Base-by-base conservation (phyloP, 2,888 invertebrate genomes). In the Phalera bucephala region DNA sequence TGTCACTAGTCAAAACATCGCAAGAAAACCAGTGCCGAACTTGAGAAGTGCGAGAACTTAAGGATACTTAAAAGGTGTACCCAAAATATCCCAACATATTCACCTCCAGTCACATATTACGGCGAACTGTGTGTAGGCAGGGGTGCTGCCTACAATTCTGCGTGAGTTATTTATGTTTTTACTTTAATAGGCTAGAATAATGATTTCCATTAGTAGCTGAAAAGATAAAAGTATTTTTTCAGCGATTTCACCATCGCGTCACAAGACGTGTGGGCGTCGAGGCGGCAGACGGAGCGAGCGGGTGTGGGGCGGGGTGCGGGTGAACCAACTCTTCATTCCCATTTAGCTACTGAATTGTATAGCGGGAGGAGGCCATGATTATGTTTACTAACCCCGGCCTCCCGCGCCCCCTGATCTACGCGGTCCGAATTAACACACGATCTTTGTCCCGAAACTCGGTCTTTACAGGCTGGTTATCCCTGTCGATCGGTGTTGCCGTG, bases 261-360 rank as follows among this genome's bases (percentile, higher is more conserved):
- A 72, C 68, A 80, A 83, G 82, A 79, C 64, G 72, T 72, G 80
- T 80, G 79, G 80, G 78, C 61, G 73, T 66, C 54, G 62, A 63
- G 73, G 71, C 60, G 72, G 72, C 62, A 72, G 72, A 72, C 72
- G 64, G 62, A 57, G 61, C 31, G 54, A 32, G 56, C 50, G 68
- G 70, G 70, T 68, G 67, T 67, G 73, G 61, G 73, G 51, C 45
- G 64, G 69, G 61, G 67, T 50, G 56, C 52, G 28, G 28, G 28
- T 10, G 67, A 70, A 74, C 72, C 69, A 73, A 80, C 81, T 83
- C 82, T 85, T 85, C 82, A 82, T 83, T 85, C 81, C 81, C 77
- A 82, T 85, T 85, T 85, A 85, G 84, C 83, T 80, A 84, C 80
- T 83, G 82, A 81, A 85, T 80, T 82, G 84, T 83, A 82, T 72